A percentile compares a stretch with the other conserved stretches of the same genome.
Evolutionary conservation across 2,113 vertebrate species (phyloP).

Genomic region (Puntigrus tetrazona): DNA sequence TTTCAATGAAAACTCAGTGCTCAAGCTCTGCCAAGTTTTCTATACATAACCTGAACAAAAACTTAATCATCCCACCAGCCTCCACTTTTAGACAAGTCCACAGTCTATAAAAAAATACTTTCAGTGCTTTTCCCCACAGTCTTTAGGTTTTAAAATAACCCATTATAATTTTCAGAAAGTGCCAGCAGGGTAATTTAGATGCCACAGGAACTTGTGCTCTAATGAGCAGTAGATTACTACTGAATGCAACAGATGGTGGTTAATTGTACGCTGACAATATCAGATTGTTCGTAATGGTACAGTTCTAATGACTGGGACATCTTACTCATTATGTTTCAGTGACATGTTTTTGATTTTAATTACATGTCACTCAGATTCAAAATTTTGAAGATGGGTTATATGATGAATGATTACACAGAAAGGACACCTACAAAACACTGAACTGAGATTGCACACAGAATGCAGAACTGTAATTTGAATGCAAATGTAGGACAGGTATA

Average conservation of each 20-base stretch:
- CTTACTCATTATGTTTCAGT: not conserved
- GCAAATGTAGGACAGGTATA: not conserved
- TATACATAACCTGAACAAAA: not conserved
- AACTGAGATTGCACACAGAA: not conserved
- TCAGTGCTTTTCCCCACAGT: not conserved
- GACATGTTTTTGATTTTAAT: not conserved
- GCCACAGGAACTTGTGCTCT: not conserved
- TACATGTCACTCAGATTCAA: not conserved
- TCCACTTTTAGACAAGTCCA: not conserved
- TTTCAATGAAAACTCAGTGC: slow-evolving; percentile 5
- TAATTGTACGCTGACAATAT: not conserved
- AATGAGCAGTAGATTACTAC: slow-evolving; percentile 8
- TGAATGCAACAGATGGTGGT: slow-evolving; percentile 25
- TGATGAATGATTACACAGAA: not conserved
- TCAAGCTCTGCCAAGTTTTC: not conserved
- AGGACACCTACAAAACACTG: not conserved
- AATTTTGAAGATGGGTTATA: not conserved
- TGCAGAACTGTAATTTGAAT: not conserved
- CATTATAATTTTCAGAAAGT: not conserved
- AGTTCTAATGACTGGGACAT: not conserved
- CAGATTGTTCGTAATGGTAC: not conserved
- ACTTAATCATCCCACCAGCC: not conserved
- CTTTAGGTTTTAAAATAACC: slow-evolving; percentile 6
- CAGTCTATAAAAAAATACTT: not conserved
- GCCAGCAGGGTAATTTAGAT: slow-evolving; percentile 7